Base-by-base conservation (phyloP, 2,113 vertebrate species). In the Campylorhamphus procurvoides region DNA sequence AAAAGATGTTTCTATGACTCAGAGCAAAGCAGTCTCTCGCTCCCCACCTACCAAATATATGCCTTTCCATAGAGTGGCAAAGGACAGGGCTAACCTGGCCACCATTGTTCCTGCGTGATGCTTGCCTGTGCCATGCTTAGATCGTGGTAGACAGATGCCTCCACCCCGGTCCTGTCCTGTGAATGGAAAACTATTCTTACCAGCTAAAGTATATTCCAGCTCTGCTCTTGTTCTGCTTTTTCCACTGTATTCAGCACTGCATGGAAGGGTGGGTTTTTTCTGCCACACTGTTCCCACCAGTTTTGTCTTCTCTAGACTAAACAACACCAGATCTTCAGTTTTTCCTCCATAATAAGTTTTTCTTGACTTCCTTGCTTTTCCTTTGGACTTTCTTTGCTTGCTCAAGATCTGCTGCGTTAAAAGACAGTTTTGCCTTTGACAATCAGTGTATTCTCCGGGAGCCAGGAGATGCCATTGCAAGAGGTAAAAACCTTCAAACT, bases 1-100 rank as follows among this genome's bases (percentile, higher is more conserved):
- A 7, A 86, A 92, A 90, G 85, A 96, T 73, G 71, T 59, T 96
- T 67, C 71, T 84, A 83, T 95, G 83, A 76, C 84, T 95, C 91
- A 85, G 71, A 91, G 27, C 8, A 44, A 14, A 94, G 73, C 5
- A 3, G 1, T 9, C 39, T 89, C 84, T 80, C 0, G 0, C 49
- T 83, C 19, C 28, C 37, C 0, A 1, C 39, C 68, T 7, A 6
- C 79, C 44, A 49, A 85, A 49, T 0, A 0, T 66, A 28, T 33
- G 31, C 40, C 47, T 83, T 88, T 77, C 47, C 3, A 0, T 27
- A 49, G 39, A 55, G 52, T 12, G 1, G 0, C n/a, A 39, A 68
- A 76, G 53, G 14, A 18, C 44, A 4, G 59, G 4, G 2, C 27
- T 74, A 66, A 40, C 33, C 64, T 33, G 69, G 29, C 49, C 3